A percentile compares a stretch with the other conserved stretches of the same genome.
phyloP scores from a whole-genome alignment of 2,797 vertebrate genomes.

The Gymnopithys bicolor region DNA sequence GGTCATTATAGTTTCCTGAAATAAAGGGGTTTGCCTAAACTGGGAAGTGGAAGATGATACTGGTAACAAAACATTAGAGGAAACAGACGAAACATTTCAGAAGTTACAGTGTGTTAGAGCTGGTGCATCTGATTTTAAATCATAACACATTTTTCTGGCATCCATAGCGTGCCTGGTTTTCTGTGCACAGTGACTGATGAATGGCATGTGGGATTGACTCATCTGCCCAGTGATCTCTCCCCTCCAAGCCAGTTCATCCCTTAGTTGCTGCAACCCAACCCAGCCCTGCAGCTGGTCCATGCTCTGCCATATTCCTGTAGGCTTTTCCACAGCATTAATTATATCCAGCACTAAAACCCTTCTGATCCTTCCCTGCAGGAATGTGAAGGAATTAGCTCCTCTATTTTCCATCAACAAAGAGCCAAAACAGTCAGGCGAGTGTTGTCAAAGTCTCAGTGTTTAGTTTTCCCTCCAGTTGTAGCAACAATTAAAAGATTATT shows the following conservation, averaged over 20 bases:
- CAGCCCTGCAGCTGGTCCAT: not conserved
- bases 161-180: not conserved
- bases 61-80: not conserved
- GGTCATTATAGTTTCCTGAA: conserved; percentile 62
- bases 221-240: not conserved
- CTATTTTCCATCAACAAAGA: not conserved
- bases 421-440: not conserved
- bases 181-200: not conserved
- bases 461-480: not conserved
- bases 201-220: not conserved
- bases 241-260: not conserved
- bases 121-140: not conserved
- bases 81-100: not conserved
- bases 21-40: not conserved
- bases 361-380: not conserved
- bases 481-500: not conserved
- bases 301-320: not conserved
- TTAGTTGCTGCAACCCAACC: not conserved
- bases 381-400: not conserved
- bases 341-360: rapidly evolving
- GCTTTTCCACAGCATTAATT: not conserved
- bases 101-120: not conserved
- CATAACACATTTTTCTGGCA: not conserved
- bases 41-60: conserved; percentile 1
- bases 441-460: not conserved